Percentiles rank a stretch among this genome's conserved stretches.
Conservation (phyloP, 2,797 vertebrate species). For the Gambusia yucatana region DNA sequence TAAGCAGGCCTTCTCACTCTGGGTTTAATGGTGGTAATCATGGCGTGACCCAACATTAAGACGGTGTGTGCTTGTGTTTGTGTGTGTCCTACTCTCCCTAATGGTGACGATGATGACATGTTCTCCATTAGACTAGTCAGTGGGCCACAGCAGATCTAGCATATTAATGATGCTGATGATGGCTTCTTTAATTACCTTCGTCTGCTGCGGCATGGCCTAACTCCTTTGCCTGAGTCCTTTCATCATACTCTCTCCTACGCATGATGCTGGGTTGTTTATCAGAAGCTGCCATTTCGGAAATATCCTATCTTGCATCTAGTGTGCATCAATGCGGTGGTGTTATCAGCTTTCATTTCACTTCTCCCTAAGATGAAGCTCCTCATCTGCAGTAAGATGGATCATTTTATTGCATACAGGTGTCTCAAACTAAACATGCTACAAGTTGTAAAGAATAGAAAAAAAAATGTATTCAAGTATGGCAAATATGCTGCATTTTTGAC, state of each 20-base stretch:
- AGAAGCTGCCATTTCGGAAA: conserved; percentile 63
- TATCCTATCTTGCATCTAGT: conserved; percentile 54
- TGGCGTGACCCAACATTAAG: conserved; percentile 80
- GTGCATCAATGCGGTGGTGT: conserved; percentile 40
- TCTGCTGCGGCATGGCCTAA: conserved; percentile 70
- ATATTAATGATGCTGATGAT: conserved; percentile 84
- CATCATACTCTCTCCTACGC: conserved; percentile 69
- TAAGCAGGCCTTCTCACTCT: conserved; percentile 76
- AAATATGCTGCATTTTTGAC: background rate
- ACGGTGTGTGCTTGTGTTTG: conserved; percentile 64
- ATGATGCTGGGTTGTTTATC: conserved; percentile 71
- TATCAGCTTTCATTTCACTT: conserved; percentile 35
- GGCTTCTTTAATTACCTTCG: conserved; percentile 81
- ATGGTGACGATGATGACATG: conserved; percentile 82
- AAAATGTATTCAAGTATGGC: background rate
- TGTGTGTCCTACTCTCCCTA: conserved; percentile 75
- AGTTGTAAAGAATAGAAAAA: background rate
- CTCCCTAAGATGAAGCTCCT: conserved; percentile 7
- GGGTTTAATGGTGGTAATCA: conserved; percentile 81
- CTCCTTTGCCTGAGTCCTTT: conserved; percentile 68
- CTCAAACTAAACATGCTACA: background rate
- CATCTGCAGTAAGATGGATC: conserved; percentile 2
- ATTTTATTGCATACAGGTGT: conserved; percentile 14
- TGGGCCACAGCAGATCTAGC: conserved; percentile 80
- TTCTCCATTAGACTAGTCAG: conserved; percentile 81